Evolutionary conservation across 2,888 invertebrate genomes (phyloP), one percentile per base, ranked within the genome.

Genomic region (Lordiphosa fenestrarum): DNA sequence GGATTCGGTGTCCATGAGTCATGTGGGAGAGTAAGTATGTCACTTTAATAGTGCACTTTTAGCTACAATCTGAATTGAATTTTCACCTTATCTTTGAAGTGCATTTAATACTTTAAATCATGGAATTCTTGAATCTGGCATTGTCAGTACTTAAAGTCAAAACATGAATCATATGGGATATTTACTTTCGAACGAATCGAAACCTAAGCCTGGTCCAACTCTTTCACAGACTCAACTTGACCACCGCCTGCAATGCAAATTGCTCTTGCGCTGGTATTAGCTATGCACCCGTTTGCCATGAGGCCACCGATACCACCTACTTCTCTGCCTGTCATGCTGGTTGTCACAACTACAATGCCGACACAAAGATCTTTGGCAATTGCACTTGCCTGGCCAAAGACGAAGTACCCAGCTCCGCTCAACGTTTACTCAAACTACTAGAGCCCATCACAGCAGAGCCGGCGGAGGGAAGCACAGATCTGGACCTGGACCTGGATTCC

Each of bases 281-380:
- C 63, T 94, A 93, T 86, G 91, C 92, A 3, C 94, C 94, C 0
- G 92, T 94, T 0, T 94, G 94, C 73, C 91, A 92, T 66, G 90
- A 90, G 38, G 87, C 91, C 10, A 90, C 90, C 0, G 90, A 88
- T 50, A 90, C 91, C 10, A 93, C 93, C 1, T 94, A 91, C 77
- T 94, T 93, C 87, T 94, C 94, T 0, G 92, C 94, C 0, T 95
- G 95, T 73, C 94, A 94, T 82, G 94, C 94, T 0, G 94, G 94
- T 0, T 95, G 94, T 70, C 90, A 81, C 6, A 87, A 81, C 15
- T 89, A 87, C 85, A 69, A 87, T 49, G 36, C 84, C 1, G 66
- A 75, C 0, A 49, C 39, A 4, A 77, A 82, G 40, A 4, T 71
- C 2, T 77, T 78, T 19, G 53, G 66, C n/a, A 50, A 69, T 5